Conservation (phyloP, 2,888 invertebrate species). For the Caenorhabditis japonica region DNA sequence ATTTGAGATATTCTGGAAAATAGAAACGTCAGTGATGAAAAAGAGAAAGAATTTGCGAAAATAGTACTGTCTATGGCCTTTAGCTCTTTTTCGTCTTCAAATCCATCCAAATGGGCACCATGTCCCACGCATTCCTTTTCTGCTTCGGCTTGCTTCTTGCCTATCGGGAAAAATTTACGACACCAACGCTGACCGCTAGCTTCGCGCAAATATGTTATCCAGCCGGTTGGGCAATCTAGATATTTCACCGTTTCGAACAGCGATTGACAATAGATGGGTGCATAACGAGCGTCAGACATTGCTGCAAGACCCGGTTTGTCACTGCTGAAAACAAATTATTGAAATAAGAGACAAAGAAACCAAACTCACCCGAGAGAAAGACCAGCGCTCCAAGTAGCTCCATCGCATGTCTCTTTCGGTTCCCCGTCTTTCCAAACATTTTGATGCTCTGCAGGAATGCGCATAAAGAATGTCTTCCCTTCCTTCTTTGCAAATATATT, state of each 20-base stretch:
- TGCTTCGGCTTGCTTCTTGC: background rate
- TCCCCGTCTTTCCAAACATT: background rate
- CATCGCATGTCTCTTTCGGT: background rate
- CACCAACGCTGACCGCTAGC: background rate
- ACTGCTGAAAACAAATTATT: background rate
- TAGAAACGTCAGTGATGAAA: no score
- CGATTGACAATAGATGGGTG: background rate
- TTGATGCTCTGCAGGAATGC: no score
- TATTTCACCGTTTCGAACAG: background rate
- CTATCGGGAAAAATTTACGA: background rate
- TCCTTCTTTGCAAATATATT: background rate
- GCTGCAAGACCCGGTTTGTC: background rate
- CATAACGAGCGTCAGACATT: background rate
- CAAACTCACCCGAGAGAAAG: no score
- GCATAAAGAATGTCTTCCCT: no score
- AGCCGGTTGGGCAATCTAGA: background rate
- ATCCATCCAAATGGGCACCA: background rate
- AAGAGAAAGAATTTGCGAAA: no score
- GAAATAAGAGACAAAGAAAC: no score
- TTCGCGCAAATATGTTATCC: background rate
- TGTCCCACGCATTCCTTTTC: background rate
- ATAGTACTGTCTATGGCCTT: background rate
- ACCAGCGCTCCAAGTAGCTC: background rate
- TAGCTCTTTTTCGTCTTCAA: background rate
- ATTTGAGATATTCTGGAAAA: background rate